Conservation (phyloP, 1,140 invertebrate genomes). For the Pseudomyrmex cubaensis region DNA sequence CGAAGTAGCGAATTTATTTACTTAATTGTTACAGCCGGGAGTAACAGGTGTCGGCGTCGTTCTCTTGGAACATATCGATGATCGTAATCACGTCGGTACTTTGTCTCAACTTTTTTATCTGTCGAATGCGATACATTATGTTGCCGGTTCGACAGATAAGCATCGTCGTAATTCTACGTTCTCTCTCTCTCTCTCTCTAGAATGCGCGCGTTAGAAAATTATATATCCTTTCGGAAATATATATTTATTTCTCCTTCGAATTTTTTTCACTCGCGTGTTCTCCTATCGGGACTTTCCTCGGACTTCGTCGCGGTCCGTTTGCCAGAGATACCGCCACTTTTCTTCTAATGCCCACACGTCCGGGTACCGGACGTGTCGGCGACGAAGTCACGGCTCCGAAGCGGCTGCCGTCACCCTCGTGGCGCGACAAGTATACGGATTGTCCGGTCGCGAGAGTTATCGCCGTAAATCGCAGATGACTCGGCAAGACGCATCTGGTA, state of each 20-base stretch:
- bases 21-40: slow-evolving; percentile 47
- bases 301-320: slow-evolving; percentile 13
- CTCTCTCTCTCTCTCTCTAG: neutral
- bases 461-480: slow-evolving; percentile 80
- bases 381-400: neutral
- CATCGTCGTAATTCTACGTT: neutral
- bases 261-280: too few relatives aligned
- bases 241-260: slow-evolving; percentile 11
- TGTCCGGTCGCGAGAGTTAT: slow-evolving; percentile 80
- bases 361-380: slow-evolving; percentile 4
- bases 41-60: slow-evolving; percentile 30
- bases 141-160: slow-evolving; percentile 18
- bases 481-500: slow-evolving; percentile 77
- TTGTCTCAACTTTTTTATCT: slow-evolving; percentile 41
- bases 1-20: slow-evolving; percentile 57
- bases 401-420: slow-evolving; percentile 16
- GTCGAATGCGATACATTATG: slow-evolving; percentile 34
- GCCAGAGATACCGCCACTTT: neutral
- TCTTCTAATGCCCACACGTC: neutral
- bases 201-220: slow-evolving; percentile 9
- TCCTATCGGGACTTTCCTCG: neutral
- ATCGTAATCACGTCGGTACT: slow-evolving; percentile 43
- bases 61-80: slow-evolving; percentile 29
- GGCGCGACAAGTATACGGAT: slow-evolving; percentile 79
- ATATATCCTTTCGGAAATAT: neutral